Evolutionary conservation across 2,888 invertebrate species (phyloP).

Genomic region (Drosophila silvestris): DNA sequence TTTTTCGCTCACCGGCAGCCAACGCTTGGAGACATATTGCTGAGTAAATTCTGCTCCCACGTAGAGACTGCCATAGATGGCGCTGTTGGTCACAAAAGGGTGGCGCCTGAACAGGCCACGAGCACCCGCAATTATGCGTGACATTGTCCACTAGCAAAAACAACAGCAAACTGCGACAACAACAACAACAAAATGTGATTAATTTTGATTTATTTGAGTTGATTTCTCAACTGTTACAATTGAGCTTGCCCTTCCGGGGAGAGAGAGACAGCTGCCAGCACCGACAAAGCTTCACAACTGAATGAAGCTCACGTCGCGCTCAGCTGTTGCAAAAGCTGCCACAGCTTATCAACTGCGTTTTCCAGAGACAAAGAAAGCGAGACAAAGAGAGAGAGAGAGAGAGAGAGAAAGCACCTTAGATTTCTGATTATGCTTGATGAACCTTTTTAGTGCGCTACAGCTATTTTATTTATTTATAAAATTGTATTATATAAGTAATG

Average conservation of each 20-base stretch:
- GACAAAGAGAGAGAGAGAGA: conserved; percentile 1
- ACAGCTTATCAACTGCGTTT: conserved; percentile 31
- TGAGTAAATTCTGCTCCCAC: conserved; percentile 92
- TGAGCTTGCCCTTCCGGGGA: conserved; percentile 28
- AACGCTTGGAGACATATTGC: conserved; percentile 89
- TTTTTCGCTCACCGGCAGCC: conserved; percentile 87
- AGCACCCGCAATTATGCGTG: conserved; percentile 61
- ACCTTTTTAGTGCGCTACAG: conserved; percentile 21
- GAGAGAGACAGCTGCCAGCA: conserved; percentile 52
- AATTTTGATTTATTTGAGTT: conserved; percentile 50
- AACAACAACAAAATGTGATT: conserved; percentile 13
- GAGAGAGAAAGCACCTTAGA: conserved; percentile 11
- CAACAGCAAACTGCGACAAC: conserved; percentile 11
- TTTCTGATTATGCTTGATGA: conserved; percentile 27
- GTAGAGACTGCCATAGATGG: conserved; percentile 91
- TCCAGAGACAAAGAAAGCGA: conserved; percentile 2
- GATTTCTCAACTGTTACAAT: conserved; percentile 40
- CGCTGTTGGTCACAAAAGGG: conserved; percentile 87
- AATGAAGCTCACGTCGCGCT: conserved; percentile 51
- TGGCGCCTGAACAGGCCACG: conserved; percentile 85
- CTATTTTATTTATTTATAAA: too few relatives aligned
- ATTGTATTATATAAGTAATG: not conserved
- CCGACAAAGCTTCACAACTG: conserved; percentile 57
- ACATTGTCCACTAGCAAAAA: conserved; percentile 56
- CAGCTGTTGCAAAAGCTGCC: conserved; percentile 68